Percentiles rank a stretch among this genome's conserved stretches.
Evolutionary conservation across 2,113 vertebrate genomes (phyloP).

Genomic region (Perognathus longimembris): DNA sequence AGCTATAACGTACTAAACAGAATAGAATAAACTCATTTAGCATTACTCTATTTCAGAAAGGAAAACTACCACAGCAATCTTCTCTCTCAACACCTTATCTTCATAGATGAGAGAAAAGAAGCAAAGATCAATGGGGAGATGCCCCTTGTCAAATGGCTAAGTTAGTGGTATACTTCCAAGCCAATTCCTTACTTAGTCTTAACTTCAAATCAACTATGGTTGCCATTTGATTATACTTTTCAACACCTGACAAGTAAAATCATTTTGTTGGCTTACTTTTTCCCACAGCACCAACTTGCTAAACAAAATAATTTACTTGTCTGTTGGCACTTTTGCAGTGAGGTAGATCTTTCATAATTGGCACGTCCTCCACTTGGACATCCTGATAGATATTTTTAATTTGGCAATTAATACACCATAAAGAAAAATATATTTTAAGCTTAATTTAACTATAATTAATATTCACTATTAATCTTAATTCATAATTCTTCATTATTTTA

Average conservation of each 20-base stretch:
- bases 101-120: conserved; percentile 1
- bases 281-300: neutral
- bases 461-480: conserved; percentile 71
- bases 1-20: neutral
- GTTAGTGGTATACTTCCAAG: neutral
- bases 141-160: fast-evolving
- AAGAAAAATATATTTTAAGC: conserved; percentile 66
- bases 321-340: neutral
- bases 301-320: conserved; percentile 15
- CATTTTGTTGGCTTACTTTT: neutral
- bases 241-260: neutral
- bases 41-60: neutral
- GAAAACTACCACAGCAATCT: neutral
- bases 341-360: neutral
- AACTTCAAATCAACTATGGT: neutral
- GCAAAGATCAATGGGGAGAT: conserved; percentile 24
- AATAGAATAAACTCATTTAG: neutral
- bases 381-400: conserved; percentile 8
- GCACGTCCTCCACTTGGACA: neutral
- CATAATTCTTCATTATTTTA: no score
- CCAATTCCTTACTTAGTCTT: neutral
- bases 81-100: neutral
- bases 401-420: conserved; percentile 49
- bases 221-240: neutral
- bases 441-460: conserved; percentile 69